Evolutionary conservation across 2,888 invertebrate genomes (phyloP), one percentile per base, ranked within the genome.

Genomic region (Sicus ferrugineus): DNA sequence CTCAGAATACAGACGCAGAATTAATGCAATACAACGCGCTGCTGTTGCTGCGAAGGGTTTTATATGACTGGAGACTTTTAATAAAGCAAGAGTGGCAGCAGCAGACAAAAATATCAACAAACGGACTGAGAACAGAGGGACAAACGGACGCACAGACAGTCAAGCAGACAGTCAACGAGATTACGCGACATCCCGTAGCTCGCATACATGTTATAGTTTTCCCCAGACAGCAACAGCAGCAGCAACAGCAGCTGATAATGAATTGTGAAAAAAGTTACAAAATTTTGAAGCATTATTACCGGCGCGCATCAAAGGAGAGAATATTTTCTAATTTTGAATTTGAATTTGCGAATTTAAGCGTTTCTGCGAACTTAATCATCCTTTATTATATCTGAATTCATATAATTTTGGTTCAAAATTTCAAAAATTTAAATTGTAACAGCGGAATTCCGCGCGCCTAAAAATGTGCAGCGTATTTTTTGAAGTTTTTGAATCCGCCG

Each of bases 31-130:
- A 46, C 28, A 62, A 46, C 42, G 62, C 26, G 34, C 19, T 19
- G 59, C 19, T 34, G 38, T 34, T 7, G 54, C 19, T 54, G 54
- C 26, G 54, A 21, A 52, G 23, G 14, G 59, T 34, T 59, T 34
- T 62, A 46, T 62, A 28, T 46, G 62, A 62, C 62, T 46, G 31
- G 3, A 23, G 54, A 54, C 54, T 58, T 42, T 62, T 42, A 62
- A 46, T 62, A 62, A 46, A 62, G 30, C 6, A 23, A 28, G 46
- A 62, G 62, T 46, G 46, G 46, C 6, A 23, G 46, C 62, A 62
- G 62, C 62, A 62, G 46, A 62, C 23, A 34, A 61, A 61, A 34
- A 59, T 31, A 31, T 59, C 19, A 34, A 21, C 23, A 26, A n/a
- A 23, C 62, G 19, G 42, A 62, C 23, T 7, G 28, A 42, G n/a